These are phyloP conservation scores for Harpalus rubripes DNA, from an alignment of 2,888 invertebrate genomes.

Conservation along the genomic window DNA sequence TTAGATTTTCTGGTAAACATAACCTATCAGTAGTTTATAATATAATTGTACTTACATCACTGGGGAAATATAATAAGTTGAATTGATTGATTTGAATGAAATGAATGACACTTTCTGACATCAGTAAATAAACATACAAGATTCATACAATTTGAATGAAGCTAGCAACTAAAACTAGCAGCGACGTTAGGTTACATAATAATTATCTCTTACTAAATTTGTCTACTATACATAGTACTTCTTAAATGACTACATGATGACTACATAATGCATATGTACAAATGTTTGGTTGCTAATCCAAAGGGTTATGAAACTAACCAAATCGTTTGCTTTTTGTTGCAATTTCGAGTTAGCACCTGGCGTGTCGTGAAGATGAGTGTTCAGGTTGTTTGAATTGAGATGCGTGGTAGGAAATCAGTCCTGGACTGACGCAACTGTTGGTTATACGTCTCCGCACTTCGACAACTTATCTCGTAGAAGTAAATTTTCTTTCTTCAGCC, in stretches of 20 bases:
- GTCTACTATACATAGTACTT: constrained; percentile 73
- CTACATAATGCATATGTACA: constrained; percentile 77
- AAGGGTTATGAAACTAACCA: constrained; percentile 66
- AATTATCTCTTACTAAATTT: constrained; percentile 60
- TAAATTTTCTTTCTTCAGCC: constrained; percentile 94
- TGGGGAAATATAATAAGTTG: constrained; percentile 35
- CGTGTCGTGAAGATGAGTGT: constrained; percentile 56
- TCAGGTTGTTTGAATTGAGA: constrained; percentile 68
- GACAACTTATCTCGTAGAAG: constrained; percentile 93
- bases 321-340: constrained; percentile 57
- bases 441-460: constrained; percentile 91
- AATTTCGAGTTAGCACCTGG: constrained; percentile 65
- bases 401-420: constrained; percentile 68
- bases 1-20: constrained; percentile 34
- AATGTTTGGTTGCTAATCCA: constrained; percentile 75
- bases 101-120: constrained; percentile 44
- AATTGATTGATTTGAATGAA: constrained; percentile 37
- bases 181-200: constrained; percentile 67
- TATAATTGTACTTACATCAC: constrained; percentile 43
- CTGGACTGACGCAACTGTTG: constrained; percentile 60
- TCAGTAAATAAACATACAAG: constrained; percentile 53
- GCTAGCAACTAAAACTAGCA: constrained; percentile 64
- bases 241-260: constrained; percentile 77
- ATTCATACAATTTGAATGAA: constrained; percentile 45
- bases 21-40: constrained; percentile 18